Evolutionary conservation across 2,113 vertebrate species (phyloP).

Genomic region (Maccullochella peelii): DNA sequence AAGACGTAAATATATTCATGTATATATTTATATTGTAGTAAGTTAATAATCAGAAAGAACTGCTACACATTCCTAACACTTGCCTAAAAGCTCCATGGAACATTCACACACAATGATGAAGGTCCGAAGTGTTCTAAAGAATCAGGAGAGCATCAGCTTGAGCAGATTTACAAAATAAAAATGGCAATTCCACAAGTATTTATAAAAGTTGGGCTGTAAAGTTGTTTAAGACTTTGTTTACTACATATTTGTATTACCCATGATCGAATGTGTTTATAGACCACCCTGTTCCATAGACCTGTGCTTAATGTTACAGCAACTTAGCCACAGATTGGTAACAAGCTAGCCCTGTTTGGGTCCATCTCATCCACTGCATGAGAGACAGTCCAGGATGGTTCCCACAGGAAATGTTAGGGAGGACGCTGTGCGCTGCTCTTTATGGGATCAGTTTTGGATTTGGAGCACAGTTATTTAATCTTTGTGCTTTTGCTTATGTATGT

Average conservation of each 20-base stretch:
- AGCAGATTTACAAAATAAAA: neutral
- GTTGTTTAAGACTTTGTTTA: conserved; percentile 8
- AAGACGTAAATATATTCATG: conserved; percentile 20
- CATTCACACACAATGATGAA: conserved; percentile 35
- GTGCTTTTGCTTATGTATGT: neutral
- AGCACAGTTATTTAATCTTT: neutral
- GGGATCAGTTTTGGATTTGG: neutral
- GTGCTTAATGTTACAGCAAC: conserved; percentile 21
- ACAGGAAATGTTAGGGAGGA: neutral
- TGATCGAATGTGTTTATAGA: neutral
- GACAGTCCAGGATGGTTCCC: neutral
- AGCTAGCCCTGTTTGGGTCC: neutral
- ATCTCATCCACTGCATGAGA: neutral
- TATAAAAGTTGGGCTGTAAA: conserved; percentile 1
- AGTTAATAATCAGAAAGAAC: neutral
- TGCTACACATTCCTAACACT: conserved; percentile 43
- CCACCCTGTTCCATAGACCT: neutral
- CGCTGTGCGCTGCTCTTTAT: too few relatives aligned
- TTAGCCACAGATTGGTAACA: neutral
- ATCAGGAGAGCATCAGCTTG: neutral
- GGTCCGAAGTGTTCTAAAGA: conserved; percentile 2
- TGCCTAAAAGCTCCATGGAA: conserved; percentile 30
- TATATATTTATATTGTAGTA: neutral
- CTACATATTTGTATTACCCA: neutral
- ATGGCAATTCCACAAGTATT: neutral